phyloP scores from a whole-genome alignment of 2,113 vertebrate species.

The Siniperca knerii region DNA sequence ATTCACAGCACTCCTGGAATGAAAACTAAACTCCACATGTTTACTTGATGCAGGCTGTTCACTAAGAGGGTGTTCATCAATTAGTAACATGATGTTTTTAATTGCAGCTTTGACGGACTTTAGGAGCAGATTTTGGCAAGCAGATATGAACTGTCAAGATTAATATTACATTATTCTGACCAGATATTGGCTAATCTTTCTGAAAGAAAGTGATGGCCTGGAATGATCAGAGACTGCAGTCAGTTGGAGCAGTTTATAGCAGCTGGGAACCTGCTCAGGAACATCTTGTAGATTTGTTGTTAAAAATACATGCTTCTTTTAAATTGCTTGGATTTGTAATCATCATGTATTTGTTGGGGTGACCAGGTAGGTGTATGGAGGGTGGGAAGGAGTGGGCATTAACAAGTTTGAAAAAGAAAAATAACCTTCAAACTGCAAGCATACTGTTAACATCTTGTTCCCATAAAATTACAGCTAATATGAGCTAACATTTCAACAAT shows the following conservation, averaged over 20 bases:
- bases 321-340: not conserved
- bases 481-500: not conserved
- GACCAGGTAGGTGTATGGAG: not conserved
- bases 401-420: too few relatives aligned
- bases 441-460: not conserved
- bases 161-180: conserved; percentile 62
- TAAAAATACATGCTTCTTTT: not conserved
- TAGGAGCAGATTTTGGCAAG: conserved; percentile 61
- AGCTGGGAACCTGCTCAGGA: conserved; percentile 14
- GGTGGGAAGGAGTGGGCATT: not conserved
- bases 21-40: conserved; percentile 64
- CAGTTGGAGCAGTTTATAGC: conserved; percentile 22
- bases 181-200: conserved; percentile 56
- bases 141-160: conserved; percentile 65
- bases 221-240: conserved; percentile 50
- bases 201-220: conserved; percentile 42
- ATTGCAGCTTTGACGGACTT: conserved; percentile 77
- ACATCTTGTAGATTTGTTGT: conserved; percentile 1
- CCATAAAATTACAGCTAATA: not conserved
- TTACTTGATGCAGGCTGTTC: conserved; percentile 70
- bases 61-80: conserved; percentile 72
- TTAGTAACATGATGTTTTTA: conserved; percentile 80
- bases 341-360: not conserved
- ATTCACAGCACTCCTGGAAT: conserved; percentile 50
- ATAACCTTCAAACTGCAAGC: too few relatives aligned